These are phyloP conservation scores for Macrostomum lignano DNA, from an alignment of 1,140 invertebrate species.

Conservation along the genomic window DNA sequence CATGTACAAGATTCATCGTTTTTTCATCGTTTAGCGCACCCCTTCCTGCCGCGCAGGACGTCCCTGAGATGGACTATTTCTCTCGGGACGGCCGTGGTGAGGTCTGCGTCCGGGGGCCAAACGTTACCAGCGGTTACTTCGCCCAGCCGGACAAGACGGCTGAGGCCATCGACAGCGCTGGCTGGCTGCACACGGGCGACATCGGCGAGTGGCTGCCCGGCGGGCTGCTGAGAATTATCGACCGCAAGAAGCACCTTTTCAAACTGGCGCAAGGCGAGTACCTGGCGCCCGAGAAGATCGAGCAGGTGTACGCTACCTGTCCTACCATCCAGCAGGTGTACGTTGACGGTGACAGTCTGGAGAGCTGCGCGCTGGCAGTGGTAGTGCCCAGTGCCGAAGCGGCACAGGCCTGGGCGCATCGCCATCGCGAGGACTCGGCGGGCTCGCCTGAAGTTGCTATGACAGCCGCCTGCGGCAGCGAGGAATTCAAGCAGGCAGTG, in stretches of 20 bases:
- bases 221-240: conserved; percentile 72
- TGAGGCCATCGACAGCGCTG: conserved; percentile 28
- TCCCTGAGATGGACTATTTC: not conserved
- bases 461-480: no score
- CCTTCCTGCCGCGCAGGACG: no score
- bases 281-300: conserved; percentile 92
- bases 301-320: conserved; percentile 72
- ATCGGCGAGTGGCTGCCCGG: conserved; percentile 36
- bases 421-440: no score
- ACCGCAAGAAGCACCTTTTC: conserved; percentile 83
- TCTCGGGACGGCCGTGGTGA: conserved; percentile 11
- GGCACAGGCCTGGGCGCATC: no score
- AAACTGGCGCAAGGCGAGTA: conserved; percentile 90
- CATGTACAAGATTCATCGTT: no score
- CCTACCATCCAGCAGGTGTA: conserved; percentile 71
- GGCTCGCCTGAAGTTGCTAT: no score
- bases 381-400: conserved; percentile 11
- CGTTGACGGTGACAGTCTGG: conserved; percentile 74
- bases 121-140: conserved; percentile 43
- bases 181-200: conserved; percentile 30
- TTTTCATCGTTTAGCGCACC: no score
- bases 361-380: conserved; percentile 29
- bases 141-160: conserved; percentile 26
- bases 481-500: no score
- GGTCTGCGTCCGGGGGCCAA: conserved; percentile 59